phyloP scores from a whole-genome alignment of 2,888 invertebrate genomes.

The Agrochola circellaris region DNA sequence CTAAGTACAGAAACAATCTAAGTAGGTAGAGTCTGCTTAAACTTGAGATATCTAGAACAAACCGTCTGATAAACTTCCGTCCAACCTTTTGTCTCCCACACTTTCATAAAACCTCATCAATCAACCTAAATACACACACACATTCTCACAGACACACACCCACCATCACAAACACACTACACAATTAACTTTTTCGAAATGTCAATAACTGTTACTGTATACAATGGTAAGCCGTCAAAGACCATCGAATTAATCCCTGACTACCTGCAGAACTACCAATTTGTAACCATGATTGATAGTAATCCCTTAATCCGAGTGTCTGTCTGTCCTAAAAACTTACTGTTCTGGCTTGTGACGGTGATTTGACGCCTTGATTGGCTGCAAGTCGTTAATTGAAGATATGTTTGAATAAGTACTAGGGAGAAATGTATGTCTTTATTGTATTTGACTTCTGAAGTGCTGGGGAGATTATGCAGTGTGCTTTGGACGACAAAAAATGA shows the following conservation, averaged over 20 bases:
- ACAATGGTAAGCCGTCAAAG: constrained; percentile 60
- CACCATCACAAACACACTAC: constrained; percentile 15
- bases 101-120: constrained; percentile 61
- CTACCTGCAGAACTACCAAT: constrained; percentile 85
- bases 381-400: constrained; percentile 54
- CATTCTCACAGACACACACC: constrained; percentile 6
- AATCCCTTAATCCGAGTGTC: constrained; percentile 85
- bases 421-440: constrained; percentile 19
- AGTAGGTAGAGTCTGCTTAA: neutral
- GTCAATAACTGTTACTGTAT: constrained; percentile 68
- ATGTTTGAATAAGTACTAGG: constrained; percentile 32
- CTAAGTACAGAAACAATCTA: neutral
- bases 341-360: constrained; percentile 64
- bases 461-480: constrained; percentile 13
- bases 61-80: constrained; percentile 21
- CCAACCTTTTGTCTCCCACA: constrained; percentile 58
- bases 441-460: constrained; percentile 32
- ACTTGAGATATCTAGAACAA: constrained; percentile 9
- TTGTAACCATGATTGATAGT: constrained; percentile 87
- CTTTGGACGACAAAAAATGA: neutral
- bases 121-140: constrained; percentile 48
- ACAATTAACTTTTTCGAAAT: constrained; percentile 68
- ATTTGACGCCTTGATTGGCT: constrained; percentile 58
- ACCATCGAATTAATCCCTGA: constrained; percentile 68
- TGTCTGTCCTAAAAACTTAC: constrained; percentile 78